Evolutionary conservation across 2,888 invertebrate species (phyloP).

Genomic region (Ectobius pallidus): DNA sequence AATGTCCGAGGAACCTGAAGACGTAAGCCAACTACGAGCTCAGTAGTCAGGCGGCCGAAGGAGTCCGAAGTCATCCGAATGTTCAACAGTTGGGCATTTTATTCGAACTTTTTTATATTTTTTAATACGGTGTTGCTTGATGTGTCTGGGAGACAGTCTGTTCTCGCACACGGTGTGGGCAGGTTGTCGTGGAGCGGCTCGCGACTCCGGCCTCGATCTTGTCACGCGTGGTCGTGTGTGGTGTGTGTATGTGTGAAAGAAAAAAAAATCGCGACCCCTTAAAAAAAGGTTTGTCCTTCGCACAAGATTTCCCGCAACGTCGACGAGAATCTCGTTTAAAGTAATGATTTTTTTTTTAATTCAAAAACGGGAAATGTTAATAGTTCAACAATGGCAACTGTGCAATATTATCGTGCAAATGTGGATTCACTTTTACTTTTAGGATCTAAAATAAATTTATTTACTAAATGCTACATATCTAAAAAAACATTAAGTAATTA

Average conservation of each 20-base stretch:
- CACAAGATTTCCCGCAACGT: background rate
- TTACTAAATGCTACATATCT: too few relatives aligned
- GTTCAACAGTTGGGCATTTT: too few relatives aligned
- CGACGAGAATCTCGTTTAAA: background rate
- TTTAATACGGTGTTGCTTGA: background rate
- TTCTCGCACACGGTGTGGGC: background rate
- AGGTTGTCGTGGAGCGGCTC: background rate
- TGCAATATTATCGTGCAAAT: too few relatives aligned
- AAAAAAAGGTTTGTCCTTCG: too few relatives aligned
- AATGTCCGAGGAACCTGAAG: too few relatives aligned
- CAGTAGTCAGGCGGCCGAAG: too few relatives aligned
- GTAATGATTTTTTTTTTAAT: background rate
- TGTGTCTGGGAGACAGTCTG: background rate
- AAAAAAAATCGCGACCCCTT: background rate
- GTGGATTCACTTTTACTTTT: too few relatives aligned
- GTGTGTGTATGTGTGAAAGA: background rate
- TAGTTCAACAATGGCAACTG: too few relatives aligned
- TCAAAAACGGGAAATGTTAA: too few relatives aligned
- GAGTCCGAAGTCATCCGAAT: too few relatives aligned
- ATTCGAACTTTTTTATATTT: background rate
- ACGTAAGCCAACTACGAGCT: too few relatives aligned
- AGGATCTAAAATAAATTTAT: background rate
- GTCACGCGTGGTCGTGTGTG: background rate
- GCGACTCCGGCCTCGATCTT: background rate
- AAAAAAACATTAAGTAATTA: background rate